Evolutionary conservation across 2,797 vertebrate species (phyloP), one percentile per base, ranked within the genome.

Genomic region (Notolabrus celidotus): DNA sequence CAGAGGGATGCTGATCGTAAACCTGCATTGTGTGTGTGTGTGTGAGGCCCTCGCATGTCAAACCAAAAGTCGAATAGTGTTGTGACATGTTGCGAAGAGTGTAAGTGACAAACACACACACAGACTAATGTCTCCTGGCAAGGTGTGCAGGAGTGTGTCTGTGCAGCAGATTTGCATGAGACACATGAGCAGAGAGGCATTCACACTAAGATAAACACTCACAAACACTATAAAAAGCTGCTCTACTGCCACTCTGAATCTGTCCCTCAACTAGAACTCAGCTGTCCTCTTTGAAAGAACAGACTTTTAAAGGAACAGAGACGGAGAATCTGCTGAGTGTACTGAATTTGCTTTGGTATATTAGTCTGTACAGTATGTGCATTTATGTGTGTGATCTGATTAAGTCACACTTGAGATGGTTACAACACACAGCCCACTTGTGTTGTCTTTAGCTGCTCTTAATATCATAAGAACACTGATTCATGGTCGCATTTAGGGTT

Each of bases 61-160:
- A n/a, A 72, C 43, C 58, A 67, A 80, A 86, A 87, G 82, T 89
- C 80, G 72, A 81, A 81, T 61, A 57, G 54, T 76, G 71, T 86
- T 84, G 77, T 86, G 81, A 80, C 67, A 69, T 71, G 84, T 59
- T 77, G 55, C 39, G 62, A 58, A 57, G 71, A 73, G 78, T 71
- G 27, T 52, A 56, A 74, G 64, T 53, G 68, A 83, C 52, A 68
- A 75, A 80, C 45, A 52, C 45, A 39, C 45, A 39, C 50, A 79
- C 19, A 43, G 31, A 69, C 58, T 80, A 64, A 80, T 59, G 49
- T 82, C 57, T 67, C 56, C 29, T 29, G 42, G 58, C n/a, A 61
- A 62, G 59, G 69, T 77, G 64, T 38, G 34, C 56, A 53, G 20
- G 47, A 42, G 5, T 38, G 58, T 29, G 58, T 66, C 34, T 43